Conservation (phyloP, 2,888 invertebrate genomes). For the Drosophila colorata region DNA sequence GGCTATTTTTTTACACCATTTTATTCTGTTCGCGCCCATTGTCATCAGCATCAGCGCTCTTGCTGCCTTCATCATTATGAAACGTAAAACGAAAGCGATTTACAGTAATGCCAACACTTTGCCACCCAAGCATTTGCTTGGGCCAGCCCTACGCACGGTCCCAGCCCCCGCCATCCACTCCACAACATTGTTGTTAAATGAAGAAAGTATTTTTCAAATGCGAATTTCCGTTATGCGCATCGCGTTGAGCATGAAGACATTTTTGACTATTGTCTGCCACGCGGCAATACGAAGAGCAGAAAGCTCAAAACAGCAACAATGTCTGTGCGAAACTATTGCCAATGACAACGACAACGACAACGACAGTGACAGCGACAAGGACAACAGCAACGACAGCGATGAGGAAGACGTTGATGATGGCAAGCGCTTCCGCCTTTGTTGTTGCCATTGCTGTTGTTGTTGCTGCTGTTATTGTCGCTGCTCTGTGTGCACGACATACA, state of each 20-base stretch:
- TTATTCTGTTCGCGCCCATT: conserved; percentile 49
- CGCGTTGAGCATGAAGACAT: conserved; percentile 78
- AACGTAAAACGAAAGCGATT: conserved; percentile 82
- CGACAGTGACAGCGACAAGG: conserved; percentile 21
- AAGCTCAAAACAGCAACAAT: conserved; percentile 72
- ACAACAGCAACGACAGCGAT: conserved; percentile 42
- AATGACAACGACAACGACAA: conserved; percentile 67
- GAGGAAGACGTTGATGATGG: conserved; percentile 75
- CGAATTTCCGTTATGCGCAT: conserved; percentile 80
- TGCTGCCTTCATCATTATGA: conserved; percentile 73
- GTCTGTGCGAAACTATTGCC: conserved; percentile 75
- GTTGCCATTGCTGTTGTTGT: conserved; percentile 26
- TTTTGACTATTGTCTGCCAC: conserved; percentile 76
- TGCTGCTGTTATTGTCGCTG: conserved; percentile 31
- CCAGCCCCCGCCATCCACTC: conserved; percentile 15
- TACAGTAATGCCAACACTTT: conserved; percentile 82
- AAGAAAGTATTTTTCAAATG: conserved; percentile 81
- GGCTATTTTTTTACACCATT: conserved; percentile 15
- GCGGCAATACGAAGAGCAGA: conserved; percentile 50
- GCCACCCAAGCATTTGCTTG: conserved; percentile 53
- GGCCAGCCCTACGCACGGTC: neutral
- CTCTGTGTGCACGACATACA: conserved; percentile 69
- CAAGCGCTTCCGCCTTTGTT: conserved; percentile 72
- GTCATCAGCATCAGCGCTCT: conserved; percentile 41
- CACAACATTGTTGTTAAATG: conserved; percentile 79